Evolutionary conservation across 2,797 vertebrate genomes (phyloP), one percentile per base, ranked within the genome.

Genomic region (Muscicapa striata): DNA sequence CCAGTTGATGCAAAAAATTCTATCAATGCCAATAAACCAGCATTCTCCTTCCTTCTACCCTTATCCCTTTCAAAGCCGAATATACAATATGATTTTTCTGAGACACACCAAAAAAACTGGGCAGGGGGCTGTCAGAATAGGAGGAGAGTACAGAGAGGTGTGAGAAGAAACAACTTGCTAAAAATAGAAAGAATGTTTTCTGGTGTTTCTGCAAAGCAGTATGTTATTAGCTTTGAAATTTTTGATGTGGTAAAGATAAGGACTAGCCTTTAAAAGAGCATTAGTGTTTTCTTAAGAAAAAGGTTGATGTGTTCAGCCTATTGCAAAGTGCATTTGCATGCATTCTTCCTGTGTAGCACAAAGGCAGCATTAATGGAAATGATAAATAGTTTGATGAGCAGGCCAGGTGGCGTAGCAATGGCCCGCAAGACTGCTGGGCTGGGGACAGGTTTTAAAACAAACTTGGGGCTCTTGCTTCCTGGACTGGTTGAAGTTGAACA

Each of bases 321-420:
- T 91, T 96, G 87, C 94, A 91, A 74, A 93, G n/a, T 18, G 45
- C 19, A 48, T 76, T 97, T 90, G 38, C 57, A 64, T 73, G 40
- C 87, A 93, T 94, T 96, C 89, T 97, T 84, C 96, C 91, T 96
- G 93, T 94, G 64, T 26, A 81, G 72, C 80, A 96, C 72, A 90
- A 96, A 96, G 92, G 68, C 87, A 86, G 89, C 87, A 95, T 96
- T 97, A 96, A 95, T 22, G 14, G 78, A 95, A 95, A 94, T 97
- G 96, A 98, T 97, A 94, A 98, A 98, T 97, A 94, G 94, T 73
- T 93, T 96, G 86, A 95, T 83, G 96, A 96, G 84, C 87, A 86
- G 93, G 90, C 96, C 98, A 98, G 97, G 96, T 98, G 96, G 96
- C 97, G 24, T 72, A 93, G 81, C 94, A 95, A 93, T 97, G 75